Percentiles rank a stretch among this genome's conserved stretches.
Conservation (phyloP, 2,888 invertebrate genomes). For the Caenorhabditis wallacei region DNA sequence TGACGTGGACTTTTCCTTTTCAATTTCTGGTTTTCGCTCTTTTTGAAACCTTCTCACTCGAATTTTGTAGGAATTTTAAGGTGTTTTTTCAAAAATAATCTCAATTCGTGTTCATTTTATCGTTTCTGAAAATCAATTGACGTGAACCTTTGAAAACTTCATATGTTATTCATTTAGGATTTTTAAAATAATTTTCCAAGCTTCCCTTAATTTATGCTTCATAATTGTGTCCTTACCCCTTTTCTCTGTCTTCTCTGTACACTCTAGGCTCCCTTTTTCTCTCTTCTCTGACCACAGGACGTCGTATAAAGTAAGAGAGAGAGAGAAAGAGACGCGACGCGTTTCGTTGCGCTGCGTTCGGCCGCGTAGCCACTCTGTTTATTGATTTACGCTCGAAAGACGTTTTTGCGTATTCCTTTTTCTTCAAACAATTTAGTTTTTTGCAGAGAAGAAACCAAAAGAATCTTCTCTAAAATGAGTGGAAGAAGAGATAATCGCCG, state of each 20-base stretch:
- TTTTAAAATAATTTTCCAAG: no score
- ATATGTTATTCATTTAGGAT: no score
- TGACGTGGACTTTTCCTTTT: no score
- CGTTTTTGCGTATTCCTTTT: not conserved
- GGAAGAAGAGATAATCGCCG: constrained; percentile 56
- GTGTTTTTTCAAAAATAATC: no score
- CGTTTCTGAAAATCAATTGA: no score
- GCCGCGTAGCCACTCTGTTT: constrained; percentile 21
- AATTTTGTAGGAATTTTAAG: no score
- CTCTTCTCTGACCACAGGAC: constrained; percentile 16
- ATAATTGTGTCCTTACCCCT: not conserved
- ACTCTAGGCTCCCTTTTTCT: not conserved
- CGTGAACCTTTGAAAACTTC: no score
- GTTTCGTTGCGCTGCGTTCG: constrained; percentile 36
- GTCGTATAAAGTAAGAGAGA: not conserved
- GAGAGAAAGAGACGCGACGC: constrained; percentile 46
- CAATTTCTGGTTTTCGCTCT: no score
- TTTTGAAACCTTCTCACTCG: no score
- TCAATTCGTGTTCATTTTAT: no score
- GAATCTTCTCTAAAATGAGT: constrained; percentile 34
- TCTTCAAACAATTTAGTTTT: not conserved
- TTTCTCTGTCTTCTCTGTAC: not conserved
- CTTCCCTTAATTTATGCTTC: not conserved
- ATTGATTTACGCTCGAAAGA: not conserved
- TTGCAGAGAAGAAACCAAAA: no score